Percentiles rank a stretch among this genome's conserved stretches.
phyloP scores from a whole-genome alignment of 2,113 vertebrate genomes.

The Nematolebias whitei region DNA sequence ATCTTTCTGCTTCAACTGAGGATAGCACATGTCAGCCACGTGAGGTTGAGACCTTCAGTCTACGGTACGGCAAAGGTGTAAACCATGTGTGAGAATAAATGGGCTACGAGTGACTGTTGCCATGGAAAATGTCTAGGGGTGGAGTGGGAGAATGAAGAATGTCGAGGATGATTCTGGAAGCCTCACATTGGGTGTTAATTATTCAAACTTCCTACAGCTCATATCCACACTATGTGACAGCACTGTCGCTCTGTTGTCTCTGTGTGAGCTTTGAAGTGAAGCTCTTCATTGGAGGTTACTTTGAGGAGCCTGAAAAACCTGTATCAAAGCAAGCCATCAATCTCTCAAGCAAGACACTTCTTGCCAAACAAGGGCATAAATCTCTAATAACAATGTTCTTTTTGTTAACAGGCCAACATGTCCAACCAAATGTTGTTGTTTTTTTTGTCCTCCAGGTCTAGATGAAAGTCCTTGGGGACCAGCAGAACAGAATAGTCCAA shows the following conservation, averaged over 20 bases:
- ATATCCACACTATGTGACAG: constrained; percentile 68
- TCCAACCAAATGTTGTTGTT: constrained; percentile 50
- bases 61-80: constrained; percentile 40
- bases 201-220: constrained; percentile 79
- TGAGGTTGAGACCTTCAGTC: constrained; percentile 37
- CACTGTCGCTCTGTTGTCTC: constrained; percentile 61
- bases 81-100: constrained; percentile 45
- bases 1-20: constrained; percentile 40
- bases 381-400: constrained; percentile 13
- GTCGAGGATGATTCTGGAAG: constrained; percentile 69
- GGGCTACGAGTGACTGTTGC: constrained; percentile 65
- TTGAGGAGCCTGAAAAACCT: constrained; percentile 39
- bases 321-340: constrained; percentile 57
- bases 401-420: neutral
- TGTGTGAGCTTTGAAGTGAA: constrained; percentile 52
- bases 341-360: constrained; percentile 34
- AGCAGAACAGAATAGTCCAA: constrained; percentile 87
- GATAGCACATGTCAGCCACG: constrained; percentile 33
- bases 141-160: constrained; percentile 69
- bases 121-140: constrained; percentile 73
- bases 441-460: constrained; percentile 80
- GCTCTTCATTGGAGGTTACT: constrained; percentile 49
- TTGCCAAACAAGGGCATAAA: constrained; percentile 18
- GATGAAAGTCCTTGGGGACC: constrained; percentile 92
- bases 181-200: constrained; percentile 76